phyloP scores from a whole-genome alignment of 2,888 invertebrate genomes.

The Congeria kusceri region DNA sequence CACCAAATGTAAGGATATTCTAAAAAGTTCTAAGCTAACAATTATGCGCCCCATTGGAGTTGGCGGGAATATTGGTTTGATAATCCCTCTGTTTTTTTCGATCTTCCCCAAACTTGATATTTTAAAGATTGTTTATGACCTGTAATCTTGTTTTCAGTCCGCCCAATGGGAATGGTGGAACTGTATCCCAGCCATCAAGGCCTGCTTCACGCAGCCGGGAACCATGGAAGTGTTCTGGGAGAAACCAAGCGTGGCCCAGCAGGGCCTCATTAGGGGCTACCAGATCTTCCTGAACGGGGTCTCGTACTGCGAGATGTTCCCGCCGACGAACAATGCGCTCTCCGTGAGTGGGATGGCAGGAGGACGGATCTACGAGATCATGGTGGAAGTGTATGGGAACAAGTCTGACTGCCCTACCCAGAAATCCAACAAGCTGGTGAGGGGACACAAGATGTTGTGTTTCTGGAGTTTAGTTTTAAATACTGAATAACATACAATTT shows the following conservation, averaged over 20 bases:
- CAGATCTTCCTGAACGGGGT: constrained; percentile 84
- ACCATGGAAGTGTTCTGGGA: constrained; percentile 85
- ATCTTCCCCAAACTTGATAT: too few relatives aligned
- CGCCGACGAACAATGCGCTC: constrained; percentile 78
- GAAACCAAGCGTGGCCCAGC: constrained; percentile 58
- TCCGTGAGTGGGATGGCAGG: constrained; percentile 84
- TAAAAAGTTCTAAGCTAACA: too few relatives aligned
- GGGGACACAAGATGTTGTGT: too few relatives aligned
- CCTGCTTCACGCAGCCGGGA: constrained; percentile 82
- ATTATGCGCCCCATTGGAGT: too few relatives aligned
- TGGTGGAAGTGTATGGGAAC: constrained; percentile 81
- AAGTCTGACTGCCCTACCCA: constrained; percentile 77
- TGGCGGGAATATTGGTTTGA: too few relatives aligned
- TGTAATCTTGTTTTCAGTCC: constrained; percentile 30
- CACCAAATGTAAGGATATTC: too few relatives aligned
- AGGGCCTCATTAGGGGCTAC: constrained; percentile 79
- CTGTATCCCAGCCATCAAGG: constrained; percentile 82
- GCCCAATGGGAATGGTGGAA: constrained; percentile 80
- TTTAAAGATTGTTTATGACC: too few relatives aligned
- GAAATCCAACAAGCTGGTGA: constrained; percentile 84
- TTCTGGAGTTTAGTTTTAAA: too few relatives aligned
- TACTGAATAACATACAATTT: too few relatives aligned
- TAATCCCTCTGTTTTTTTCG: too few relatives aligned
- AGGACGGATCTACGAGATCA: constrained; percentile 81
- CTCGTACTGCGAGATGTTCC: constrained; percentile 83